phyloP scores from a whole-genome alignment of 1,140 invertebrate genomes.

The Stegodyphus mimosarum region DNA sequence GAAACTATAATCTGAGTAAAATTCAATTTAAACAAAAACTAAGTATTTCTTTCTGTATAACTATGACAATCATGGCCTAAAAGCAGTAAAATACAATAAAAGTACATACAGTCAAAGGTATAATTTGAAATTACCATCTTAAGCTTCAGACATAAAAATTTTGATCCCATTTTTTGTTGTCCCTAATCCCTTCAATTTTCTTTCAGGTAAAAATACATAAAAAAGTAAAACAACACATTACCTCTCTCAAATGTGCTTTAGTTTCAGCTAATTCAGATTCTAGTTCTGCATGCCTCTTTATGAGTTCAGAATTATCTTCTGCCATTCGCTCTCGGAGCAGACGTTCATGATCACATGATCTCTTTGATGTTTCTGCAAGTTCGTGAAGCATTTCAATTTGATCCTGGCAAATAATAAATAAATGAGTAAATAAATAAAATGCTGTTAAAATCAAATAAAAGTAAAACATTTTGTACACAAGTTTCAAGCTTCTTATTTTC shows the following conservation, averaged over 20 bases:
- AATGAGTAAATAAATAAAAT: neutral
- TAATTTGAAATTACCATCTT: too few relatives aligned
- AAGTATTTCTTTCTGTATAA: too few relatives aligned
- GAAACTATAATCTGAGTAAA: too few relatives aligned
- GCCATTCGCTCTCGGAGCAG: slow-evolving; percentile 28
- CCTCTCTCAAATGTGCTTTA: slow-evolving; percentile 43
- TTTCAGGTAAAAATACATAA: neutral
- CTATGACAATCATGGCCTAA: too few relatives aligned
- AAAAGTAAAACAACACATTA: neutral
- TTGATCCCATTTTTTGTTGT: too few relatives aligned
- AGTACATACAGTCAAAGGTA: too few relatives aligned
- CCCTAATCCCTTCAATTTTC: too few relatives aligned
- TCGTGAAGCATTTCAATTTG: slow-evolving; percentile 39
- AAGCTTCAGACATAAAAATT: too few relatives aligned
- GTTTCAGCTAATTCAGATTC: slow-evolving; percentile 47
- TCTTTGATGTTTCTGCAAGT: slow-evolving; percentile 28
- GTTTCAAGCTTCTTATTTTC: too few relatives aligned
- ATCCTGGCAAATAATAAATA: slow-evolving; percentile 4
- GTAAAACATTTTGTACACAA: neutral
- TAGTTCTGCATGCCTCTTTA: slow-evolving; percentile 43
- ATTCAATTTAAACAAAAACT: too few relatives aligned
- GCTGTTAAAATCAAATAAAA: neutral
- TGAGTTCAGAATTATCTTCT: slow-evolving; percentile 38
- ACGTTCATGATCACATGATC: slow-evolving; percentile 34
- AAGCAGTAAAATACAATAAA: too few relatives aligned